phyloP scores from a whole-genome alignment of 2,888 invertebrate genomes.

The Lepidochitona cinerea region DNA sequence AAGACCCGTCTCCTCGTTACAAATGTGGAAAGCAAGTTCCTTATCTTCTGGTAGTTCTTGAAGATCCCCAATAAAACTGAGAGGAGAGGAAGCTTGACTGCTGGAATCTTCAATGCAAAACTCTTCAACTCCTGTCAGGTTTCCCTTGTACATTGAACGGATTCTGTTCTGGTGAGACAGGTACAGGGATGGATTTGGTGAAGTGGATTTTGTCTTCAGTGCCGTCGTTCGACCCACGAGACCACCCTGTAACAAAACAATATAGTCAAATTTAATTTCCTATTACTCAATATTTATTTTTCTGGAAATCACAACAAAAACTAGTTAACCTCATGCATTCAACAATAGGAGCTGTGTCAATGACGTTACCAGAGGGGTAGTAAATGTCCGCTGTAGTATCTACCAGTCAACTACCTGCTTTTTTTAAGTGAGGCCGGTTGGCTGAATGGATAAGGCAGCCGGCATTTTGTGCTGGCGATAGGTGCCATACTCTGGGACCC shows the following conservation, averaged over 20 bases:
- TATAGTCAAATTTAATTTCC: too few relatives aligned
- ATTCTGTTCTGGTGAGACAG: conserved; percentile 59
- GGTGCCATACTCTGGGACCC: too few relatives aligned
- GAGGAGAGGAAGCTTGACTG: conserved; percentile 2
- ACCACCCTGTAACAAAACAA: conserved; percentile 42
- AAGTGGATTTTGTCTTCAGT: neutral
- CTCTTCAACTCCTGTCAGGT: neutral
- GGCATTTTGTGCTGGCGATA: too few relatives aligned
- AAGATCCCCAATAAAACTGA: neutral
- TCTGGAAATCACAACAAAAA: too few relatives aligned
- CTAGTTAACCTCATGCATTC: too few relatives aligned
- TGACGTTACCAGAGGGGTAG: too few relatives aligned
- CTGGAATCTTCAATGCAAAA: conserved; percentile 10
- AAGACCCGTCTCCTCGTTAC: neutral
- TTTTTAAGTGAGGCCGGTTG: too few relatives aligned
- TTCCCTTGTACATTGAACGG: conserved; percentile 45
- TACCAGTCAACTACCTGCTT: too few relatives aligned
- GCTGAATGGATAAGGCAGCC: too few relatives aligned
- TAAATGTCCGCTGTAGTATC: too few relatives aligned
- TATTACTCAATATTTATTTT: too few relatives aligned
- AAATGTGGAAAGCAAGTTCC: neutral
- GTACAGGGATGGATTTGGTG: conserved; percentile 50
- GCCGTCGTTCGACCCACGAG: conserved; percentile 17
- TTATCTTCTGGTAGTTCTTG: neutral
- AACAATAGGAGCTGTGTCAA: too few relatives aligned